A percentile compares a stretch with the other conserved stretches of the same genome.
phyloP scores from a whole-genome alignment of 2,888 invertebrate species.

The Pyrgus malvae region DNA sequence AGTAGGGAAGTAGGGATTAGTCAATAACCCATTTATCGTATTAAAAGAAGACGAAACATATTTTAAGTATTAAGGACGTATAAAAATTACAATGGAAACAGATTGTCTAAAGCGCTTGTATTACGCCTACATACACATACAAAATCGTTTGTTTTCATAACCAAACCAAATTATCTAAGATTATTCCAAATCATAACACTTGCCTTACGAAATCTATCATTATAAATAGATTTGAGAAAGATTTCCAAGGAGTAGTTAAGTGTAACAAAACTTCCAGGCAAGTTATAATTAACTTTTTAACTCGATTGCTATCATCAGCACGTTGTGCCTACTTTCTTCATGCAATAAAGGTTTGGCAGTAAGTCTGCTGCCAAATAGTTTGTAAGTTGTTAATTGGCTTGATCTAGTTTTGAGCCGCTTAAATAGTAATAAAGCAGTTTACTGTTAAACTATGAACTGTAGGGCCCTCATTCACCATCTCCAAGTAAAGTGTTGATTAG shows the following conservation, averaged over 20 bases:
- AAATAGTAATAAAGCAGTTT: not conserved
- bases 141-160: conserved; percentile 8
- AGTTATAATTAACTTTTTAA: conserved; percentile 1
- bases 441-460: not conserved
- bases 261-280: not conserved
- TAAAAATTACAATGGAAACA: not conserved
- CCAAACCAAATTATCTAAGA: not conserved
- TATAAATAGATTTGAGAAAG: conserved; percentile 6
- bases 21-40: too few relatives aligned
- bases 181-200: not conserved
- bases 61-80: not conserved
- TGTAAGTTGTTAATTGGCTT: not conserved
- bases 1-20: too few relatives aligned
- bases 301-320: conserved; percentile 1
- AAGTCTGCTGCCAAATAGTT: not conserved
- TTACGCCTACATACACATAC: not conserved
- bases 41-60: not conserved
- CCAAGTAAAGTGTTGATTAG: too few relatives aligned
- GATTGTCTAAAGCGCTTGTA: not conserved
- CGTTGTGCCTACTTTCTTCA: not conserved
- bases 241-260: conserved; percentile 3
- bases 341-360: not conserved
- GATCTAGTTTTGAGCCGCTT: not conserved
- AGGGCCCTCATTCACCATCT: not conserved
- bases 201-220: conserved; percentile 3